Conservation (phyloP, 2,113 vertebrate species). For the Mustela nigripes region DNA sequence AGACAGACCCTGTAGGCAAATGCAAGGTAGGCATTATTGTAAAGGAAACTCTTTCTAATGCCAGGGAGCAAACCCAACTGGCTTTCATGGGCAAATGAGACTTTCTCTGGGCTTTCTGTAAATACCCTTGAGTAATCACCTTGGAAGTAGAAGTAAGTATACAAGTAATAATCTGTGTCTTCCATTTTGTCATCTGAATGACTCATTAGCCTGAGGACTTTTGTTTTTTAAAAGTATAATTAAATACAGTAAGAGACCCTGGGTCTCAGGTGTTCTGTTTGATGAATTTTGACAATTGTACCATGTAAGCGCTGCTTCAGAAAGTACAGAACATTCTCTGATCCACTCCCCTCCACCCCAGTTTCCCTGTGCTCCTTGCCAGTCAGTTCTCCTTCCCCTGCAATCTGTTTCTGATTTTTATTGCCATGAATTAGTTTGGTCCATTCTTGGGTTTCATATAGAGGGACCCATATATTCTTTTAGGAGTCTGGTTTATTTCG, state of each 20-base stretch:
- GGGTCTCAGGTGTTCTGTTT: neutral
- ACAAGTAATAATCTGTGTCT: neutral
- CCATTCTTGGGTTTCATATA: neutral
- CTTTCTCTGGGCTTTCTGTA: constrained; percentile 45
- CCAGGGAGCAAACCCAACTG: neutral
- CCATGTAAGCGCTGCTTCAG: neutral
- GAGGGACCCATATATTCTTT: neutral
- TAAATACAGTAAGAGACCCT: neutral
- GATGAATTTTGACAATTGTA: neutral
- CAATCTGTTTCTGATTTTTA: neutral
- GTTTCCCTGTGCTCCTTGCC: neutral
- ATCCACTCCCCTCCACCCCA: neutral
- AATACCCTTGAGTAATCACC: neutral
- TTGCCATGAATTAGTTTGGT: neutral
- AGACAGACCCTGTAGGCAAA: neutral
- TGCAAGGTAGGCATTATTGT: neutral
- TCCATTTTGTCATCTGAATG: constrained; percentile 33
- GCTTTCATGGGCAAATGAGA: neutral
- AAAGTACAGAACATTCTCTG: neutral
- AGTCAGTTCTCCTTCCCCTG: neutral
- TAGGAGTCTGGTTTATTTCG: neutral
- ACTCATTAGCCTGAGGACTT: constrained; percentile 8
- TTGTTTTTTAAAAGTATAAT: neutral
- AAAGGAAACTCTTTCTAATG: constrained; percentile 25
- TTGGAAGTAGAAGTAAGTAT: constrained; percentile 54